A percentile compares a stretch with the other conserved stretches of the same genome.
phyloP scores from a whole-genome alignment of 2,113 vertebrate species.

The Grammomys dolichurus region DNA sequence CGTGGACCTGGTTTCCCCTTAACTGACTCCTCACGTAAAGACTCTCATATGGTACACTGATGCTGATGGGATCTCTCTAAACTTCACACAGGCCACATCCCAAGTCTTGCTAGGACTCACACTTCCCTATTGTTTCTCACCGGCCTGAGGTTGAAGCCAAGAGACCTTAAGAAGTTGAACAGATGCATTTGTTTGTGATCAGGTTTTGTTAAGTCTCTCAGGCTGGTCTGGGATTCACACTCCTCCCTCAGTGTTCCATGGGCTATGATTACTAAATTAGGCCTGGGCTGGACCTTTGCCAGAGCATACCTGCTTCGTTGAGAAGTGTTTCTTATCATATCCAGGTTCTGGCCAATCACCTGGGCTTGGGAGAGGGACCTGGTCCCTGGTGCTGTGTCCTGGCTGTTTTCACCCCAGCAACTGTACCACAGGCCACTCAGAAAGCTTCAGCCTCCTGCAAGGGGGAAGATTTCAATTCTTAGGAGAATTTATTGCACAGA shows the following conservation, averaged over 20 bases:
- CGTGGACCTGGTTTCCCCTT: background rate
- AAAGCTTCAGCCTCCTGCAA: background rate
- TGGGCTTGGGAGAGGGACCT: background rate
- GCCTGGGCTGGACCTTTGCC: accelerated
- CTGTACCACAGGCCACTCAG: background rate
- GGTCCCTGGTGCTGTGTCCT: background rate
- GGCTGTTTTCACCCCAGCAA: background rate
- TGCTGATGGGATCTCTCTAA: background rate
- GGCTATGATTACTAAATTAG: background rate
- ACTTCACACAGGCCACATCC: accelerated
- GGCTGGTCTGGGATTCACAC: background rate
- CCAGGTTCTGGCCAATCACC: background rate
- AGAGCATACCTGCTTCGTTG: background rate
- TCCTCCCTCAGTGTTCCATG: background rate
- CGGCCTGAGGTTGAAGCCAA: background rate
- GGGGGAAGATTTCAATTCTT: conserved; percentile 5
- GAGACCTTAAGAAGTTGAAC: background rate
- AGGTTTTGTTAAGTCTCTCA: background rate
- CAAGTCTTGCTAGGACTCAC: background rate
- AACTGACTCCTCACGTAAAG: background rate
- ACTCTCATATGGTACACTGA: accelerated
- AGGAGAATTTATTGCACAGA: conserved; percentile 61
- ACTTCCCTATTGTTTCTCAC: background rate
- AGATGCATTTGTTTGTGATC: background rate
- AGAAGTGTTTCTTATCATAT: background rate